Evolutionary conservation across 2,113 vertebrate species (phyloP).

Genomic region (Thamnaconus septentrionalis): DNA sequence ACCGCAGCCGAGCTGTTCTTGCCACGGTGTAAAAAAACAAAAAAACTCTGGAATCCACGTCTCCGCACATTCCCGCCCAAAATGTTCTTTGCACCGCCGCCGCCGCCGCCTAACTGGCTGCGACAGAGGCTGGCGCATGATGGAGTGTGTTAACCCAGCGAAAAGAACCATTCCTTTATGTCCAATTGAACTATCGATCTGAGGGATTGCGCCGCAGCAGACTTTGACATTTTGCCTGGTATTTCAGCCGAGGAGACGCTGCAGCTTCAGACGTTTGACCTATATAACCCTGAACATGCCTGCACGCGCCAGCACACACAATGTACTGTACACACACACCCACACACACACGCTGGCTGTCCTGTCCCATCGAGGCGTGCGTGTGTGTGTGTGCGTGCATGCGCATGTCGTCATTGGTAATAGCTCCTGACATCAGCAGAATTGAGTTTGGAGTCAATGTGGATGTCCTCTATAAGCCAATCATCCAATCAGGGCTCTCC

Average conservation of each 20-base stretch:
- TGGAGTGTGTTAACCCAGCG: no score
- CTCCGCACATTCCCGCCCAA: no score
- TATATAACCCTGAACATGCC: constrained; percentile 65
- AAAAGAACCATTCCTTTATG: constrained; percentile 37
- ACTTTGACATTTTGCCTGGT: constrained; percentile 72
- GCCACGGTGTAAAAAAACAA: no score
- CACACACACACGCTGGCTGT: constrained; percentile 16
- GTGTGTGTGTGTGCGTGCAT: constrained; percentile 39
- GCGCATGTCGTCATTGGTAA: constrained; percentile 65
- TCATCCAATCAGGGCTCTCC: constrained; percentile 73
- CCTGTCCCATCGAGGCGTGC: constrained; percentile 22
- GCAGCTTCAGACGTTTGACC: constrained; percentile 65
- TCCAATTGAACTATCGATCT: constrained; percentile 76
- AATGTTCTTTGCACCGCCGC: no score
- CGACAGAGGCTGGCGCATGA: no score
- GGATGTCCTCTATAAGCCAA: constrained; percentile 70
- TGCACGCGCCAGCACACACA: constrained; percentile 24
- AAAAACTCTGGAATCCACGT: no score
- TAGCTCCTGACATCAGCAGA: constrained; percentile 75
- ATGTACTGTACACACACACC: background rate
- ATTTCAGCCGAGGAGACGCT: constrained; percentile 63
- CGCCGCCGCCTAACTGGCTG: no score
- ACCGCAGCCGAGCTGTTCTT: no score
- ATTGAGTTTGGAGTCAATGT: constrained; percentile 76
- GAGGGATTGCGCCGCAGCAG: constrained; percentile 46